These are phyloP conservation scores for Hedychridium roseum DNA, from an alignment of 2,888 invertebrate genomes.

Conservation along the genomic window DNA sequence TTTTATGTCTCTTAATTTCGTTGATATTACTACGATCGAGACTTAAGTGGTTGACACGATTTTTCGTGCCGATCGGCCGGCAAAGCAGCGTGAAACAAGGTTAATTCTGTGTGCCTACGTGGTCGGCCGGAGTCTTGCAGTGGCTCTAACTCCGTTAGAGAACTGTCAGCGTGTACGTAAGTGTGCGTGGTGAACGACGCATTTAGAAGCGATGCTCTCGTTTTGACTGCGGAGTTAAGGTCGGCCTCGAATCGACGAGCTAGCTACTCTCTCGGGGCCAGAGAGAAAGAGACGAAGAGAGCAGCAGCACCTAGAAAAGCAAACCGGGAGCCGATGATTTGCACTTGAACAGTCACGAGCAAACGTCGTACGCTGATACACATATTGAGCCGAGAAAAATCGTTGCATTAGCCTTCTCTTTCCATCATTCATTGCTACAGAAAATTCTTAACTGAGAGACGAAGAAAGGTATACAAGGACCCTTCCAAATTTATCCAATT, in stretches of 20 bases:
- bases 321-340: no score
- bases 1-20: no score
- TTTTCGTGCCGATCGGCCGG: constrained; percentile 13
- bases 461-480: no score
- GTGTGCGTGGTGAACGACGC: constrained; percentile 28
- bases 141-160: constrained; percentile 25
- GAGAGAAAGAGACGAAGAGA: no score
- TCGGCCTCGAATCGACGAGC: constrained; percentile 30
- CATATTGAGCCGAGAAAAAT: no score
- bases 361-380: no score
- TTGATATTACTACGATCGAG: no score
- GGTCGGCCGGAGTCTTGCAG: constrained; percentile 14
- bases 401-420: no score
- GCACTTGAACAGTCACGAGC: no score
- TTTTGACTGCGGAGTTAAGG: constrained; percentile 37
- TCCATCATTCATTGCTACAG: no score
- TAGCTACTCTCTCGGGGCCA: constrained; percentile 20
- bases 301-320: constrained; percentile 17
- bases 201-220: constrained; percentile 41
- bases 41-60: constrained; percentile 24
- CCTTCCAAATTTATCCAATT: no score
- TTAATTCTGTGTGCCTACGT: constrained; percentile 19
- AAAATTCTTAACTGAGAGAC: no score
- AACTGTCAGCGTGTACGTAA: constrained; percentile 21
- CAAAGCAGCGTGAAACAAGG: constrained; percentile 22